Base-by-base conservation (phyloP, 2,888 invertebrate genomes). In the Phlogophora meticulosa region DNA sequence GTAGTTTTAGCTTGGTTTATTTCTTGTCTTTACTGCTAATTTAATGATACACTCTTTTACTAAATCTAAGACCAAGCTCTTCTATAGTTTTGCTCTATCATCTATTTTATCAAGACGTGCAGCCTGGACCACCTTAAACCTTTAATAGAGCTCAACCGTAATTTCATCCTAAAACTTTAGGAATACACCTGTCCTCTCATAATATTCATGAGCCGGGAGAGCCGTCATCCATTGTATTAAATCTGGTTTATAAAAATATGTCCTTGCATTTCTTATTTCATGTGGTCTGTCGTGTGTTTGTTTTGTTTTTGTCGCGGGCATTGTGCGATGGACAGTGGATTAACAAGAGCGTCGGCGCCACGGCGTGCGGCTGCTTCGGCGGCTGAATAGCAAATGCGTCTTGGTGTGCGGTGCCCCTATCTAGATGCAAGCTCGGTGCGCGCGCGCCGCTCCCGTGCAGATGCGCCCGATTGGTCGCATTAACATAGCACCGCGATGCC, bases 341-440 rank as follows among this genome's bases (percentile, higher is more conserved):
- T 93, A 94, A 93, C 94, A 92, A 89, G 89, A 87, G 87, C 87
- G 87, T 87, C 91, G 94, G 94, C 94, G 94, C 94, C 94, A 88
- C 84, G 80, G 85, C 85, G 83, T 88, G 86, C 87, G 83, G 82
- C 74, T 79, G 72, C 80, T 76, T 83, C 83, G 85, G 87, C 86
- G 88, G 85, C 85, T 82, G 93, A 88, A 92, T 93, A 91, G 91
- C 92, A 91, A 94, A 93, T 92, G 88, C 81, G 76, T 79, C 90
- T 85, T 86, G 81, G 82, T 90, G 91, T 90, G 91, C 87, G 90
- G 90, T 72, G 73, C 58, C 78, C 75, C 80, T 88, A 92, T 92
- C 91, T 88, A 85, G 90, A 91, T 92, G 87, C 76, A 76, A 81
- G 80, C 64, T 70, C 67, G 82, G 72, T 68, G 85, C 84, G 87